Evolutionary conservation across 2,113 vertebrate species (phyloP).

Genomic region (Antechinus flavipes): DNA sequence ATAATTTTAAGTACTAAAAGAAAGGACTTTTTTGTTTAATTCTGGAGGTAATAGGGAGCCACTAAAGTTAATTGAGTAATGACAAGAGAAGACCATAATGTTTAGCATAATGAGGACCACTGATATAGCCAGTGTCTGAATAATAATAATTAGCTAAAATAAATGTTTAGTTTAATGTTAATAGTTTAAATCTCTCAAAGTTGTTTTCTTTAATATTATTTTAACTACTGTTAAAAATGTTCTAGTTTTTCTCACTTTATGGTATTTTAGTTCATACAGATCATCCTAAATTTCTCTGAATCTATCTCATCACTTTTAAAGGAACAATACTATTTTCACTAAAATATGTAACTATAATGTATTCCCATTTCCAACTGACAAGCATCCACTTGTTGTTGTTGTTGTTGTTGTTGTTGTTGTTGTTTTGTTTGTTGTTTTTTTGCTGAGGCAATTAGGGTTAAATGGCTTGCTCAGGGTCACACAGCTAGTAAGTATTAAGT

Average conservation of each 20-base stretch:
- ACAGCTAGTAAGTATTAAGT: no score
- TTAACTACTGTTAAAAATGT: neutral
- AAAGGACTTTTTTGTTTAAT: neutral
- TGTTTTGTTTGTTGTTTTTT: no score
- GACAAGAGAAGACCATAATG: neutral
- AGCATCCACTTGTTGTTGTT: neutral
- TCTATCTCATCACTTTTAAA: neutral
- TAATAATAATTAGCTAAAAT: no score
- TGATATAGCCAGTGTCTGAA: no score
- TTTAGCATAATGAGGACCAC: neutral
- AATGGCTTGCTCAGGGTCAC: no score
- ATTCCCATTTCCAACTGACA: neutral
- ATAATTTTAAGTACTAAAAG: neutral
- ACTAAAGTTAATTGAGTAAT: neutral
- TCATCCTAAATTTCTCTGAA: neutral
- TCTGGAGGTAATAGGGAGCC: neutral
- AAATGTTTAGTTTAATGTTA: no score
- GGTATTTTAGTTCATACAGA: neutral
- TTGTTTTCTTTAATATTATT: neutral
- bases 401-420: no score
- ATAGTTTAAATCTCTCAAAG: neutral
- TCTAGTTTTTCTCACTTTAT: neutral
- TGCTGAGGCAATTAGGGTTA: no score
- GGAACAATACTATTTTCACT: neutral
- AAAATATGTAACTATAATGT: neutral